Evolutionary conservation across 2,797 vertebrate genomes (phyloP).

Genomic region (Chaetodon trifasciatus): DNA sequence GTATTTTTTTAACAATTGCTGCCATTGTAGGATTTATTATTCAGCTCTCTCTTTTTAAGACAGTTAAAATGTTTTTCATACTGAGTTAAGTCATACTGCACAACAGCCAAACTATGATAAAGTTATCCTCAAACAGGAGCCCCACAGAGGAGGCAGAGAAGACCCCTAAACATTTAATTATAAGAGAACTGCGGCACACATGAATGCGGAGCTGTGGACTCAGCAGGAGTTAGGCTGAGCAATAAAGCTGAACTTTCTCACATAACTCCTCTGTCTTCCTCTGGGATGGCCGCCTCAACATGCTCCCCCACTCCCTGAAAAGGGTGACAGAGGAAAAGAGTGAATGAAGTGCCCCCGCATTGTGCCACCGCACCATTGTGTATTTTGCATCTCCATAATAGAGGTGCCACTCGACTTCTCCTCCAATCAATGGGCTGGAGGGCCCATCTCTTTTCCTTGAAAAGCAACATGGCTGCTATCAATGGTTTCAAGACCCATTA

Average conservation of each 20-base stretch:
- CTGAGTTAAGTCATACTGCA: not conserved
- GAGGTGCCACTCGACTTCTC: constrained; percentile 97
- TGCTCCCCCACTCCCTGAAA: constrained; percentile 55
- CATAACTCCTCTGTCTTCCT: constrained; percentile 54
- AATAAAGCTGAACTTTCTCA: constrained; percentile 63
- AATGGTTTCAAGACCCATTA: constrained; percentile 90
- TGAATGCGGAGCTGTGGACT: constrained; percentile 2
- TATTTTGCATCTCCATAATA: constrained; percentile 94
- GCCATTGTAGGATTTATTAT: constrained; percentile 48
- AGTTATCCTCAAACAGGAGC: not conserved
- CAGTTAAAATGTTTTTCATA: constrained; percentile 25
- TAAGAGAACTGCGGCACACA: not conserved
- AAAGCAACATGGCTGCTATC: constrained; percentile 93
- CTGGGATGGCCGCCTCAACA: constrained; percentile 37
- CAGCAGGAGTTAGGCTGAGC: constrained; percentile 19
- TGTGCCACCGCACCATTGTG: constrained; percentile 92
- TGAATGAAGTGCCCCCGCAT: constrained; percentile 94
- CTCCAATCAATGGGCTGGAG: constrained; percentile 92
- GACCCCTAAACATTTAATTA: not conserved
- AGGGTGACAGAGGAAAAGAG: constrained; percentile 58
- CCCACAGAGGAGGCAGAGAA: not conserved
- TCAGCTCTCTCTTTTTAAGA: not conserved
- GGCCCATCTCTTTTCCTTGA: constrained; percentile 89
- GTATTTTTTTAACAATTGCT: constrained; percentile 27
- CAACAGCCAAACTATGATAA: not conserved